A percentile compares a stretch with the other conserved stretches of the same genome.
Conservation (phyloP, 2,797 vertebrate genomes). For the Hylomyscus alleni region DNA sequence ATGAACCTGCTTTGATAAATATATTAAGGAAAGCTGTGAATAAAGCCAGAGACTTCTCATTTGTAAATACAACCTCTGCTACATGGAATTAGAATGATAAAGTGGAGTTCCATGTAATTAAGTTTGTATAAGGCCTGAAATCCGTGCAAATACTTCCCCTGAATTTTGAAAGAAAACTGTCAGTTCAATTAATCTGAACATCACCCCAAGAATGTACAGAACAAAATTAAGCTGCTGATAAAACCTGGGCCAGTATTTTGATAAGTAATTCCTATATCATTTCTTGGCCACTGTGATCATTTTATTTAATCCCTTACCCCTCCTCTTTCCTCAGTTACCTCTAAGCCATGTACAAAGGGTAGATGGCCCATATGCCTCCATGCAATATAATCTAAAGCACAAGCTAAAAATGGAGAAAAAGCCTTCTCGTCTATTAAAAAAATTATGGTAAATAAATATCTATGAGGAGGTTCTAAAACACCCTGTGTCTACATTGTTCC, state of each 20-base stretch:
- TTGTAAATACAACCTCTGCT: constrained; percentile 99
- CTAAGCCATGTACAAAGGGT: constrained; percentile 98
- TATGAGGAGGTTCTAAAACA: constrained; percentile 86
- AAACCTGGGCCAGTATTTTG: constrained; percentile 99
- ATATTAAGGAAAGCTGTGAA: constrained; percentile 99
- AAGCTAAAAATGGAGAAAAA: constrained; percentile 89
- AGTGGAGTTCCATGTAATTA: constrained; percentile 99
- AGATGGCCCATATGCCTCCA: constrained; percentile 92
- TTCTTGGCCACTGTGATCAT: constrained; percentile 99
- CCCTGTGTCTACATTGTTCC: constrained; percentile 78
- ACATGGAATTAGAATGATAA: constrained; percentile 99
- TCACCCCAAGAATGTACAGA: constrained; percentile 99
- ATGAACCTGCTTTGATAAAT: constrained; percentile 99
- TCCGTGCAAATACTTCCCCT: constrained; percentile 99
- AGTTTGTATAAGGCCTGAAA: constrained; percentile 99
- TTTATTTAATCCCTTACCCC: constrained; percentile 99
- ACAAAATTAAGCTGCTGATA: constrained; percentile 99
- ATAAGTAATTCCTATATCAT: constrained; percentile 99
- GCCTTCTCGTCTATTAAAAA: constrained; percentile 86
- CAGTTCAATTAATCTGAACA: constrained; percentile 99
- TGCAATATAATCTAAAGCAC: constrained; percentile 94
- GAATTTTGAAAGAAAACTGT: constrained; percentile 99
- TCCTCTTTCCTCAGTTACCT: constrained; percentile 92
- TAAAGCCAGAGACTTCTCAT: constrained; percentile 99
- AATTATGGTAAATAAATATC: constrained; percentile 91